phyloP scores from a whole-genome alignment of 2,888 invertebrate genomes.

The Dasypogon diadema region DNA sequence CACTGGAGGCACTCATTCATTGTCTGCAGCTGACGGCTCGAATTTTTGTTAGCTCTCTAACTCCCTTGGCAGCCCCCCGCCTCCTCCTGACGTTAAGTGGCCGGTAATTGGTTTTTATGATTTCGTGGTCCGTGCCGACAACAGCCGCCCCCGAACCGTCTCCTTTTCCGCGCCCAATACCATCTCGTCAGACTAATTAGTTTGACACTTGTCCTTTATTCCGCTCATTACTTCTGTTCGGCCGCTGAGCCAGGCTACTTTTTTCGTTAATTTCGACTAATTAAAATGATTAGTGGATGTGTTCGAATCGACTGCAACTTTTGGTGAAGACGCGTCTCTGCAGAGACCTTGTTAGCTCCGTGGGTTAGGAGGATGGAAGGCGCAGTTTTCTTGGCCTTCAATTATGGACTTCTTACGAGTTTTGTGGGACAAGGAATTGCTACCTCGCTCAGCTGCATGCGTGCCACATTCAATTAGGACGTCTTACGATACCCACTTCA shows the following conservation, averaged over 20 bases:
- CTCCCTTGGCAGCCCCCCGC: not conserved
- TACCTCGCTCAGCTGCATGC: not conserved
- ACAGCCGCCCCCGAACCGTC: not conserved
- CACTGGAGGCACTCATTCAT: too few species aligned
- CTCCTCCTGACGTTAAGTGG: slow-evolving; percentile 38
- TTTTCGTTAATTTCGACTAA: slow-evolving; percentile 42
- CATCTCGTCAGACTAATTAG: slow-evolving; percentile 24
- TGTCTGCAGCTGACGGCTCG: too few species aligned
- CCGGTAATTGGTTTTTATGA: slow-evolving; percentile 52
- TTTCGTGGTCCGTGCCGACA: not conserved
- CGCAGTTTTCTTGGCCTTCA: not conserved
- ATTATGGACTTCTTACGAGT: not conserved
- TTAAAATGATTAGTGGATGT: slow-evolving; percentile 40
- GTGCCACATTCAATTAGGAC: slow-evolving; percentile 2
- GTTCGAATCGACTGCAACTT: not conserved
- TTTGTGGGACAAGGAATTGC: not conserved
- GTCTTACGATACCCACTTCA: not conserved
- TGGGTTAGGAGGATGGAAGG: not conserved
- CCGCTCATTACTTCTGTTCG: not conserved
- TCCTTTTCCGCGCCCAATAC: slow-evolving; percentile 6
- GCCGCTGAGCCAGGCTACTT: not conserved
- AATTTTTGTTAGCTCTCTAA: not conserved
- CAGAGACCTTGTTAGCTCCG: not conserved
- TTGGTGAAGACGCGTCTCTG: too few species aligned
- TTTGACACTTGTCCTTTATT: slow-evolving; percentile 36